These are phyloP conservation scores for Eulemur mongoz DNA, from an alignment of 2,797 vertebrate species.

Conservation along the genomic window DNA sequence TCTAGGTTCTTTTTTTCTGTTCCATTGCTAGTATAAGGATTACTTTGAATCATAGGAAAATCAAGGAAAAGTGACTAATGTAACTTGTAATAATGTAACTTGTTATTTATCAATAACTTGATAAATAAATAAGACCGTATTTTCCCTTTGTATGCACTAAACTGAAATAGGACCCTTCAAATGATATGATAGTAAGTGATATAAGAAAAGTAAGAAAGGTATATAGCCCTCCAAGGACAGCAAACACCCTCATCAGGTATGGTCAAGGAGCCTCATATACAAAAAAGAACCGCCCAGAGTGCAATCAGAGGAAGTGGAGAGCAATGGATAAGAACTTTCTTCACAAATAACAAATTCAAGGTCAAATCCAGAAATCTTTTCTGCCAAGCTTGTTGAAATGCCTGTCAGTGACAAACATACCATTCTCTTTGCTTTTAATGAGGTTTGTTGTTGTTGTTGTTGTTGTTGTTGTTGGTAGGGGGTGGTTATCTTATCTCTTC, in stretches of 20 bases:
- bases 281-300: neutral
- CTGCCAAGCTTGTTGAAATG: neutral
- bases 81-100: neutral
- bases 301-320: neutral
- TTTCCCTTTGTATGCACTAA: neutral
- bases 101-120: neutral
- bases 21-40: neutral
- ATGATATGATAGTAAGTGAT: neutral
- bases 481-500: neutral
- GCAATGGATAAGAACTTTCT: neutral
- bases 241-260: neutral
- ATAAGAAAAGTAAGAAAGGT: neutral
- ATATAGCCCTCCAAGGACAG: neutral
- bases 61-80: neutral
- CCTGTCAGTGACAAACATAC: neutral
- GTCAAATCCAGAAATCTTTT: neutral
- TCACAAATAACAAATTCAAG: neutral
- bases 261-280: neutral
- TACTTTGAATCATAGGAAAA: neutral
- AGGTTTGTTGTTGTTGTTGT: neutral
- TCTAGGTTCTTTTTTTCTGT: no score
- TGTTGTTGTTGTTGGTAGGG: no score
- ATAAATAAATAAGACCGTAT: neutral
- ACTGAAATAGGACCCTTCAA: neutral
- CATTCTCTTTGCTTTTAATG: neutral